phyloP scores from a whole-genome alignment of 2,888 invertebrate genomes.

The Netelia fuscicornis region DNA sequence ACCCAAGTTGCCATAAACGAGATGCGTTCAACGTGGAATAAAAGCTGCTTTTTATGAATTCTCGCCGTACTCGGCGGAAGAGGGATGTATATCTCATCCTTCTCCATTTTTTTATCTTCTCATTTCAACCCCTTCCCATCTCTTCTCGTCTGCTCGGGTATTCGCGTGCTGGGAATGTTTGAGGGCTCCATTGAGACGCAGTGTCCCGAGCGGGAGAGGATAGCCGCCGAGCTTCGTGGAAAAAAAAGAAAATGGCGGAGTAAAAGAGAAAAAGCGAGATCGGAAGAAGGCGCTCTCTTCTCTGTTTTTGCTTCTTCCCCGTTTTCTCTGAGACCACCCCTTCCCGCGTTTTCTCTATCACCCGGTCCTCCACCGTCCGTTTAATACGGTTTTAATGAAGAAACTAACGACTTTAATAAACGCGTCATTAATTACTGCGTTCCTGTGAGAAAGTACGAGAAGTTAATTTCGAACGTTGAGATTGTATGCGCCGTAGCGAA shows the following conservation, averaged over 20 bases:
- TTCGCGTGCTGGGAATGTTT: constrained; percentile 50
- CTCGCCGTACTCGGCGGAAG: constrained; percentile 1
- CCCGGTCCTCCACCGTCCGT: constrained; percentile 42
- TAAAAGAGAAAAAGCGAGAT: constrained; percentile 27
- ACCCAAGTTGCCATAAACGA: constrained; percentile 25
- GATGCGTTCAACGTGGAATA: constrained; percentile 43
- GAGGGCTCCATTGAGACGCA: constrained; percentile 51
- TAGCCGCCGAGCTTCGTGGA: constrained; percentile 36
- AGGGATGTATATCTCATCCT: constrained; percentile 14
- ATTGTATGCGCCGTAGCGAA: constrained; percentile 49
- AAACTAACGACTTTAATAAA: constrained; percentile 77
- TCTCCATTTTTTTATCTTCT: constrained; percentile 17
- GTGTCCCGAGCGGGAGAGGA: constrained; percentile 29
- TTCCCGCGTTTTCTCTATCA: constrained; percentile 14
- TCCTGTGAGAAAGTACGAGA: constrained; percentile 58
- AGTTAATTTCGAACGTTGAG: constrained; percentile 68
- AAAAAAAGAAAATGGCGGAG: constrained; percentile 45
- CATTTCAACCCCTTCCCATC: background rate
- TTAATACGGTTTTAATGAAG: constrained; percentile 71
- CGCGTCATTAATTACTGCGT: constrained; percentile 77
- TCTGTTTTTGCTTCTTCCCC: constrained; percentile 6
- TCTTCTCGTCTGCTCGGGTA: constrained; percentile 7
- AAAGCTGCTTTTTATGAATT: constrained; percentile 61
- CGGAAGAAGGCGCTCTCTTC: constrained; percentile 29
- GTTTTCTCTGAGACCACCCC: constrained; percentile 1